Evolutionary conservation across 2,888 invertebrate genomes (phyloP).

Genomic region (Buathra laborator): DNA sequence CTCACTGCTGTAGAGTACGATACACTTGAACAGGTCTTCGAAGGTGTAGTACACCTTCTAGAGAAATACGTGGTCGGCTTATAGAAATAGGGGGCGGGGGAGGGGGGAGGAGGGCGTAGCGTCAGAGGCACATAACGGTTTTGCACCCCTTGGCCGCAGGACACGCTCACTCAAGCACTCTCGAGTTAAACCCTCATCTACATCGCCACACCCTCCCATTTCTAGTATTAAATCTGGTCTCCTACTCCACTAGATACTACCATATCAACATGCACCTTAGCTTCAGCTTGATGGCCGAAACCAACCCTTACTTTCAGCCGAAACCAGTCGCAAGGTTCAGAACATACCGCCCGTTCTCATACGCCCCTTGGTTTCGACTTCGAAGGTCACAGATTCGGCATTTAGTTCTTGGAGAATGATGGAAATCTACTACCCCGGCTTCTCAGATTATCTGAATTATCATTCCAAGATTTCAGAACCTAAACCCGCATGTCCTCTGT

Average conservation of each 20-base stretch:
- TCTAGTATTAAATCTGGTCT: conserved; percentile 81
- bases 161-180: conserved; percentile 74
- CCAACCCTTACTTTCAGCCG: conserved; percentile 1
- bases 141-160: conserved; percentile 65
- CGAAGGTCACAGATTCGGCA: background rate
- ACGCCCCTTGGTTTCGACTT: background rate
- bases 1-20: conserved; percentile 16
- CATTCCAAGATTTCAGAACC: background rate
- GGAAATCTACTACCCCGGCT: background rate
- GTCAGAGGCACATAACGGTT: conserved; percentile 41
- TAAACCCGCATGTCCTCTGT: background rate
- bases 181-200: conserved; percentile 71
- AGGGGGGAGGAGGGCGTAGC: background rate
- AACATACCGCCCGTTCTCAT: background rate
- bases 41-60: conserved; percentile 51
- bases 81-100: background rate
- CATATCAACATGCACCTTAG: conserved; percentile 23
- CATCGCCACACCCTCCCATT: conserved; percentile 80
- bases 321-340: conserved; percentile 15
- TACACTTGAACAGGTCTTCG: conserved; percentile 26
- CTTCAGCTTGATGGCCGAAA: conserved; percentile 20
- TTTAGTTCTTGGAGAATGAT: background rate
- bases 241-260: conserved; percentile 31
- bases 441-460: background rate
- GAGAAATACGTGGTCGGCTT: conserved; percentile 37